Evolutionary conservation across 37 sponge, comb jelly and placozoan genomes (phyloP), one percentile per base, ranked within the genome.

Genomic region (Mnemiopsis leidyi): DNA sequence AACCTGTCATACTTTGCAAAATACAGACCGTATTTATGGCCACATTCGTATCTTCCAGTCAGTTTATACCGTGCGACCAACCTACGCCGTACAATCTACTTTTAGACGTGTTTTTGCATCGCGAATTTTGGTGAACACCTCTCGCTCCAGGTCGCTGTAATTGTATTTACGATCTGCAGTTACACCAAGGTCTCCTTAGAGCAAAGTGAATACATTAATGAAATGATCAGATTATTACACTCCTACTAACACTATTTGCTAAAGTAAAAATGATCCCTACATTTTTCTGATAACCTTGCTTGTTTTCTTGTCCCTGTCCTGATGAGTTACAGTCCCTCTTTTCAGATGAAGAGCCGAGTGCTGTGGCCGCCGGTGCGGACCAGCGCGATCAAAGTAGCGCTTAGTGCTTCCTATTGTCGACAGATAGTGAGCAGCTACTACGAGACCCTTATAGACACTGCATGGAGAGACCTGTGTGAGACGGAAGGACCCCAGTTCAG

Each of bases 291-390:
- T 5, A 48, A 18, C 61, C 61, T 48, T 13, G 13, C 61, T 48
- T 48, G 61, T 48, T 18, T 48, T 13, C 61, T 48, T 13, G 5
- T 48, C 13, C 9, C 61, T n/a, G n/a, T 48, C 61, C 9, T 48
- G 61, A 48, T 48, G 61, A 48, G 61, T 48, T 5, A 48, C 61
- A 5, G 61, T 48, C 13, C 61, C 61, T 48, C 13, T 5, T 77
- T 77, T 77, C 79, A 77, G 61, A 21, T 85, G 90, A 85, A 85
- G 90, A 85, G 90, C 61, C 39, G 40, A 40, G 61, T 85, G 39
- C 30, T 85, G 90, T 85, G 90, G 40, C 90, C 90, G 61, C 61
- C 90, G 26, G 61, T 85, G 26, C 90, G 38, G 24, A 37, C 21
- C 40, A 18, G 24, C 90, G 23, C 2, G 16, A 13, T 85, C 30